These are phyloP conservation scores for Aphelocoma coerulescens DNA, from an alignment of 2,113 vertebrate genomes.

Conservation along the genomic window DNA sequence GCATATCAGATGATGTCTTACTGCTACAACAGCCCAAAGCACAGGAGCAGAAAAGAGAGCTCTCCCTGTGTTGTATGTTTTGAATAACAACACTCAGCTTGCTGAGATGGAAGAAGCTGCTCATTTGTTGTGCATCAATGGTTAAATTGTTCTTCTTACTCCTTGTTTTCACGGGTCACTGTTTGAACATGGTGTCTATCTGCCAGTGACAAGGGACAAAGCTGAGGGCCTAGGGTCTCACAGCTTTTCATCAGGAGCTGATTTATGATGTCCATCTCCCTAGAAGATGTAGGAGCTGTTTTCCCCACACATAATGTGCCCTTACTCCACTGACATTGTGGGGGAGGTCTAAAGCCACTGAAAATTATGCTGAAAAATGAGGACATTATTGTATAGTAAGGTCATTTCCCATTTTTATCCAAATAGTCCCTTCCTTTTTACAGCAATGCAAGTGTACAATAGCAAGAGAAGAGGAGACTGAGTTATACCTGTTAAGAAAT, in stretches of 20 bases:
- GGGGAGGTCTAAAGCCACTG: neutral
- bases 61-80: neutral
- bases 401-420: neutral
- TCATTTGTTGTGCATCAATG: neutral
- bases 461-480: neutral
- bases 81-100: neutral
- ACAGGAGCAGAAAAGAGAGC: neutral
- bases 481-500: neutral
- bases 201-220: neutral
- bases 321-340: neutral
- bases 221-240: neutral
- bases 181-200: neutral
- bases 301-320: neutral
- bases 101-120: neutral
- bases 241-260: neutral
- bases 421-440: neutral
- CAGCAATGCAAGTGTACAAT: neutral
- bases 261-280: neutral
- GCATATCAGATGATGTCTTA: neutral
- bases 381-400: neutral
- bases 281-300: neutral
- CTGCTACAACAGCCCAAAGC: neutral
- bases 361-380: neutral
- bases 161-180: neutral
- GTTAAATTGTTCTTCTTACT: neutral